These are phyloP conservation scores for Lethrus apterus DNA, from an alignment of 1,140 invertebrate genomes.

Conservation along the genomic window DNA sequence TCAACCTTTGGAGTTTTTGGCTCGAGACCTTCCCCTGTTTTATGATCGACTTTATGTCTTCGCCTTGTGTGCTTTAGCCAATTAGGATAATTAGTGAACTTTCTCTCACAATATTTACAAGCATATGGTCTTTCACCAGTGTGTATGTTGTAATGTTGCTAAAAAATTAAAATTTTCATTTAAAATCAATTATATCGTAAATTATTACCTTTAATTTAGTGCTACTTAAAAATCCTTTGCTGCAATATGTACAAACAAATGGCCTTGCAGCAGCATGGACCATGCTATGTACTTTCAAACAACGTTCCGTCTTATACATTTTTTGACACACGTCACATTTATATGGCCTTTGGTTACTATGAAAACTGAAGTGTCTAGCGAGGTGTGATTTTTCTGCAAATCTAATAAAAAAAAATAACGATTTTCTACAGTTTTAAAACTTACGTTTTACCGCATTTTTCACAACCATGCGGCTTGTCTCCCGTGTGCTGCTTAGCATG, in stretches of 20 bases:
- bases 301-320: constrained; percentile 39
- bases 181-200: constrained; percentile 2
- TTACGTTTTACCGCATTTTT: constrained; percentile 48
- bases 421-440: not conserved
- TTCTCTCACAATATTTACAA: constrained; percentile 48
- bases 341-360: constrained; percentile 43
- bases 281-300: constrained; percentile 44
- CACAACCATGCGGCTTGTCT: constrained; percentile 68
- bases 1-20: constrained; percentile 18
- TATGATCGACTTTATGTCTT: constrained; percentile 48
- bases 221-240: constrained; percentile 46
- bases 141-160: constrained; percentile 50
- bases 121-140: constrained; percentile 47
- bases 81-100: constrained; percentile 51
- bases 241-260: constrained; percentile 43
- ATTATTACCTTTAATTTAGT: constrained; percentile 43
- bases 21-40: constrained; percentile 43
- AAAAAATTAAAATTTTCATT: constrained; percentile 16
- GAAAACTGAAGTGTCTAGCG: constrained; percentile 44
- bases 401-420: constrained; percentile 23
- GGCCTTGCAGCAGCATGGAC: constrained; percentile 44
- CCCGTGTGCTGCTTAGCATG: constrained; percentile 63
- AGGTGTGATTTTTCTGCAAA: constrained; percentile 47
- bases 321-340: constrained; percentile 30
- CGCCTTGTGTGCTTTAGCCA: constrained; percentile 50